These are phyloP conservation scores for Seriola quinqueradiata DNA, from an alignment of 2,113 vertebrate species.

Conservation along the genomic window DNA sequence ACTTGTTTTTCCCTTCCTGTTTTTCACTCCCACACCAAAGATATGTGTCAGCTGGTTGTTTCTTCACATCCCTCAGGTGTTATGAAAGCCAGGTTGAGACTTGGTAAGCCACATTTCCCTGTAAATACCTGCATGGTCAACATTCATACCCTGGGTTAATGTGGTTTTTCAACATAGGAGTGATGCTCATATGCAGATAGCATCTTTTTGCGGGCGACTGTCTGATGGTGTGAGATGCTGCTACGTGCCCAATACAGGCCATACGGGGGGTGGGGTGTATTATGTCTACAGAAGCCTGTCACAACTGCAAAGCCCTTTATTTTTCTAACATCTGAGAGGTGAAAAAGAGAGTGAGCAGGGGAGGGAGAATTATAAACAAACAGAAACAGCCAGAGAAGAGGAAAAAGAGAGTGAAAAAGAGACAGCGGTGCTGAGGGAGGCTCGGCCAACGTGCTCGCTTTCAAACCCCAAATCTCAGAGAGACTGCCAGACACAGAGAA, in stretches of 20 bases:
- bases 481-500: slow-evolving; percentile 69
- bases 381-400: slow-evolving; percentile 46
- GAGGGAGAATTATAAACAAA: slow-evolving; percentile 66
- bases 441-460: slow-evolving; percentile 49
- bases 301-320: slow-evolving; percentile 63
- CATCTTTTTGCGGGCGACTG: slow-evolving; percentile 76
- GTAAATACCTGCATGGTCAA: slow-evolving; percentile 67
- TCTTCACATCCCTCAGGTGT: slow-evolving; percentile 27
- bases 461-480: slow-evolving; percentile 68
- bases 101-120: slow-evolving; percentile 42
- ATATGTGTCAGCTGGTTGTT: slow-evolving; percentile 35
- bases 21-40: slow-evolving; percentile 15
- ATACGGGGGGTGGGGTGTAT: slow-evolving; percentile 66
- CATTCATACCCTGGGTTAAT: slow-evolving; percentile 56
- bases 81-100: slow-evolving; percentile 38
- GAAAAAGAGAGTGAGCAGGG: slow-evolving; percentile 62
- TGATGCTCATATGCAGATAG: slow-evolving; percentile 67
- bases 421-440: slow-evolving; percentile 67
- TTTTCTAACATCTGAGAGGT: slow-evolving; percentile 64
- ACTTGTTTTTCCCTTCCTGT: slow-evolving; percentile 31
- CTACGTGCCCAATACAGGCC: slow-evolving; percentile 52
- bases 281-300: slow-evolving; percentile 69
- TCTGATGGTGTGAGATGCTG: slow-evolving; percentile 62
- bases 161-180: slow-evolving; percentile 45
- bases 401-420: slow-evolving; percentile 61